phyloP scores from a whole-genome alignment of 1,140 invertebrate genomes.

The Meloidogyne exigua region DNA sequence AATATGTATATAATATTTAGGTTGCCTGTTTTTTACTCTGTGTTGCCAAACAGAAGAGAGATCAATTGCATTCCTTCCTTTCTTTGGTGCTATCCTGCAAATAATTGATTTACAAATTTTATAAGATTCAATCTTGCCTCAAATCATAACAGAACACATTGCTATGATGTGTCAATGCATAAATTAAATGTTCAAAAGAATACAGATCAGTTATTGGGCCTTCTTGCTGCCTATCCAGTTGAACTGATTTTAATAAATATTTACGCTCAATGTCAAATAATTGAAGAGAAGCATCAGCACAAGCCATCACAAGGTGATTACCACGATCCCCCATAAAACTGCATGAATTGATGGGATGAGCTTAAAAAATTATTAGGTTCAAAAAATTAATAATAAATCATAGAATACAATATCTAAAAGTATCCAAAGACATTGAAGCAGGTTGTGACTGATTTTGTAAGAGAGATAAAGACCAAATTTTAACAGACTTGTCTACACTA shows the following conservation, averaged over 20 bases:
- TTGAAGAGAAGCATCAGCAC: constrained; percentile 31
- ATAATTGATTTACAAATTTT: not conserved
- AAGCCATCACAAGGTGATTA: constrained; percentile 41
- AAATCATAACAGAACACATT: constrained; percentile 46
- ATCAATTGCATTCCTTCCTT: constrained; percentile 31
- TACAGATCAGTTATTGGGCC: constrained; percentile 38
- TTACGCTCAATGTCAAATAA: constrained; percentile 41
- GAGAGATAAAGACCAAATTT: constrained; percentile 40
- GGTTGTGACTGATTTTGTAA: constrained; percentile 28
- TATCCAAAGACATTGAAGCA: constrained; percentile 38
- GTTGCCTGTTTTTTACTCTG: constrained; percentile 29
- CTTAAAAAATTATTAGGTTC: constrained; percentile 27
- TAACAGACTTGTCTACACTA: constrained; percentile 41
- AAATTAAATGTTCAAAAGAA: constrained; percentile 46
- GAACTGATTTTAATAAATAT: constrained; percentile 31
- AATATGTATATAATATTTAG: not conserved
- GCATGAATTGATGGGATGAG: constrained; percentile 43
- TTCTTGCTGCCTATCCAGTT: constrained; percentile 36
- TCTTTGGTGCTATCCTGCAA: constrained; percentile 29
- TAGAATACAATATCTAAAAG: constrained; percentile 41
- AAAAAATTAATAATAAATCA: not conserved
- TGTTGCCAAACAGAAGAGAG: constrained; percentile 40
- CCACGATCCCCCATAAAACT: constrained; percentile 38
- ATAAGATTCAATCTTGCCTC: constrained; percentile 9
- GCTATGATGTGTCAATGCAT: constrained; percentile 50